Conservation (phyloP, 2,797 vertebrate genomes). For the Cossypha niveicapilla region DNA sequence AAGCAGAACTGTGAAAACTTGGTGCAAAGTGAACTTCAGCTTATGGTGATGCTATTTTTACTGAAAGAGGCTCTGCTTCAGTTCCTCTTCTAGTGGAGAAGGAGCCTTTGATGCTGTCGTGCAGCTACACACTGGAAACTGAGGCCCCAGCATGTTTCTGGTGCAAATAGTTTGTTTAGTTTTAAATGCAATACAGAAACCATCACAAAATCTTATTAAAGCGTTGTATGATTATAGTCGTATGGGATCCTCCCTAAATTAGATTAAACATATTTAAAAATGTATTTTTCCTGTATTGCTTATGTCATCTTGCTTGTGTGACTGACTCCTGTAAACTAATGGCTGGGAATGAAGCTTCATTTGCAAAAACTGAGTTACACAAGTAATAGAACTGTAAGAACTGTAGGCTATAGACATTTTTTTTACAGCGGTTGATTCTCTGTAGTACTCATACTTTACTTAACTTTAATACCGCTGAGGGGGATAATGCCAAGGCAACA, state of each 20-base stretch:
- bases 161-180: neutral
- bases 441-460: neutral
- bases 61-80: neutral
- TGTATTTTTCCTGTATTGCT: neutral
- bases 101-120: neutral
- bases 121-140: neutral
- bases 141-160: neutral
- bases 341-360: neutral
- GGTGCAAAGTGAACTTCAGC: neutral
- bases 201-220: neutral
- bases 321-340: neutral
- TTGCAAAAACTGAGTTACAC: neutral
- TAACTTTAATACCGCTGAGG: neutral
- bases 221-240: neutral
- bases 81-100: neutral
- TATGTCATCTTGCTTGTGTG: neutral
- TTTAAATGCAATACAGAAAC: neutral
- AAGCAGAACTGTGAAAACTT: neutral
- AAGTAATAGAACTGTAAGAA: neutral
- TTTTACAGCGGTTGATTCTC: neutral
- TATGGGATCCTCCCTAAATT: neutral
- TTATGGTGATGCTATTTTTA: neutral
- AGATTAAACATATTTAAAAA: neutral
- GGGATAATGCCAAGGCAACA: neutral
- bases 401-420: neutral